Percentiles rank a stretch among this genome's conserved stretches.
Conservation (phyloP, 1,140 invertebrate genomes). For the Colletes gigas region DNA sequence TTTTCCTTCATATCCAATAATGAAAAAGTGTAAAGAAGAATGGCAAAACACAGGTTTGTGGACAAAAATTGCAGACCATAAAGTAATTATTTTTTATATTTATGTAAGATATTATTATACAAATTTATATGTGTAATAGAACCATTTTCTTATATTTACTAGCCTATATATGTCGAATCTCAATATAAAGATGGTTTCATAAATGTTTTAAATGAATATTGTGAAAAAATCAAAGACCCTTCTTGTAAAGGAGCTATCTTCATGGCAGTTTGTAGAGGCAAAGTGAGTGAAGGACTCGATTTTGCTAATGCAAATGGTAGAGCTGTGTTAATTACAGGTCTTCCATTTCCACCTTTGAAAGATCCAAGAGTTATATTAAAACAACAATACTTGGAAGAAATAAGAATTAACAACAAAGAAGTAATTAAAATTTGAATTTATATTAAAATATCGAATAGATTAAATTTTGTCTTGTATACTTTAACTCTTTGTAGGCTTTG, state of each 20-base stretch:
- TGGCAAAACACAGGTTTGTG: slow-evolving; percentile 93
- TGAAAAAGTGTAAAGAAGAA: slow-evolving; percentile 89
- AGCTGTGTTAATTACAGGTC: slow-evolving; percentile 96
- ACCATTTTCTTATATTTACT: slow-evolving; percentile 52
- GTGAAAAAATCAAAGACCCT: slow-evolving; percentile 89
- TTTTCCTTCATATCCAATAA: slow-evolving; percentile 97
- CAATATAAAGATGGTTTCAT: slow-evolving; percentile 91
- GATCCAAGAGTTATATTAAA: slow-evolving; percentile 96
- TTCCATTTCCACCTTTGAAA: slow-evolving; percentile 96
- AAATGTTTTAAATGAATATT: slow-evolving; percentile 92
- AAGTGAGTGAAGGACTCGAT: slow-evolving; percentile 98
- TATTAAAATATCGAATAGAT: not conserved
- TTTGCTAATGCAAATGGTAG: slow-evolving; percentile 97
- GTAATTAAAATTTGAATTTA: slow-evolving; percentile 67
- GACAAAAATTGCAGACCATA: slow-evolving; percentile 87
- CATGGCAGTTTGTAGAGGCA: slow-evolving; percentile 97
- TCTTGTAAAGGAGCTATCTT: slow-evolving; percentile 92
- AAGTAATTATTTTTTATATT: slow-evolving; percentile 79
- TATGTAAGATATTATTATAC: slow-evolving; percentile 17
- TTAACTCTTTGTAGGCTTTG: slow-evolving; percentile 79
- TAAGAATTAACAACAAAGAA: slow-evolving; percentile 84
- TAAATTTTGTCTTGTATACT: not conserved
- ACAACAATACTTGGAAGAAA: slow-evolving; percentile 92
- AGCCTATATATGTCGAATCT: slow-evolving; percentile 93
- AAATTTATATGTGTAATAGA: not conserved